Base-by-base conservation (phyloP, 2,888 invertebrate species). In the Aproaerema taeniolella region DNA sequence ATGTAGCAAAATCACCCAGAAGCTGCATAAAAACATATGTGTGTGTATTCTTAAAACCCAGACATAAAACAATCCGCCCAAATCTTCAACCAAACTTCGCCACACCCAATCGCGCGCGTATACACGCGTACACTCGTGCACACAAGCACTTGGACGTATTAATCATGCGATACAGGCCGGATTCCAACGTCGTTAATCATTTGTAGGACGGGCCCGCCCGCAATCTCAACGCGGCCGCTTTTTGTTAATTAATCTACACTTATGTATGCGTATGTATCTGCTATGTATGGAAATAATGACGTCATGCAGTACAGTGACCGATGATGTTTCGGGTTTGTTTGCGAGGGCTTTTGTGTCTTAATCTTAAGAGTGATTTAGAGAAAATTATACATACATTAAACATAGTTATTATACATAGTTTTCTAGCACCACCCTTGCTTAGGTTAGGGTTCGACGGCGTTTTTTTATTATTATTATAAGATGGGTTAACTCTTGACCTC, bases 211-310 rank as follows among this genome's bases (percentile, higher is more conserved):
- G 8, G 61, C 72, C 68, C 70, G 66, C 68, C 55, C 61, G 67
- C 69, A 76, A 77, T 76, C 76, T 68, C 66, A 66, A 65, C 65
- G 64, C 60, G 57, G 58, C 61, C 64, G 72, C 77, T 81, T 82
- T 83, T 82, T 82, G 82, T 79, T 83, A 82, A 83, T 83, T 83
- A 81, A 80, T 79, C 77, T 69, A 55, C 58, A n/a, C 62, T 64
- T 64, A 54, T 53, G n/a, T n/a, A n/a, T n/a, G n/a, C n/a, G 52
- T 63, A 59, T 29, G 39, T 33, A 25, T 32, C 31, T 30, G 31
- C 32, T 48, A 33, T 39, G 31, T 40, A 39, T 37, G 34, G 8
- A 14, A 25, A 14, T 34, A 14, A 34, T 38, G 38, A 38, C 25
- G 30, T 38, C 9, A 43, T 58, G 53, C 52, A 14, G 14, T 25